A percentile compares a stretch with the other conserved stretches of the same genome.
These are phyloP conservation scores for Rapana venosa DNA, from an alignment of 2,888 invertebrate species.

Conservation along the genomic window DNA sequence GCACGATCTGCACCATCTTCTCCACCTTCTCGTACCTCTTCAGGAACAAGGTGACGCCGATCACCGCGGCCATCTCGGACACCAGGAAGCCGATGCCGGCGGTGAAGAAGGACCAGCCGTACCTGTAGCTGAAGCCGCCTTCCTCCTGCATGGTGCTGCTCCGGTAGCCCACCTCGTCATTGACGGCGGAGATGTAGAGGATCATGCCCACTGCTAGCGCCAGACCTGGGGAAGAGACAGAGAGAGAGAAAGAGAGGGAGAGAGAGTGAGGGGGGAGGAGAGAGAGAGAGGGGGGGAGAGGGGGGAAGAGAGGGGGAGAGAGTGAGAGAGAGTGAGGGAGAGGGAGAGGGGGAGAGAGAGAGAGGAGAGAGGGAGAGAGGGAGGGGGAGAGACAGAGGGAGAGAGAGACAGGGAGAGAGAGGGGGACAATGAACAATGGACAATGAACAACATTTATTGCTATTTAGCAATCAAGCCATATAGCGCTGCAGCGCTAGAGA, in stretches of 20 bases:
- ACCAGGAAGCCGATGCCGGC: conserved; percentile 74
- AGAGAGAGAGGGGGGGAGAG: conserved; percentile 27
- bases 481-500: conserved; percentile 69
- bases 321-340: conserved; percentile 23
- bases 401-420: too few species aligned
- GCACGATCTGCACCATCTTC: conserved; percentile 68
- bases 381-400: too few species aligned
- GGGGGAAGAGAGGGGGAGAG: too few species aligned
- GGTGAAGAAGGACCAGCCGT: conserved; percentile 77
- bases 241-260: conserved; percentile 11
- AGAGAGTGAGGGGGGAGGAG: conserved; percentile 24
- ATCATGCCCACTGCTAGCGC: conserved; percentile 74
- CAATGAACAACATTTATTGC: too few species aligned
- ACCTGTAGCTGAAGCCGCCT: conserved; percentile 68
- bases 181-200: conserved; percentile 75
- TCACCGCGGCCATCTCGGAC: conserved; percentile 73
- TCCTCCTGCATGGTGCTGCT: conserved; percentile 64
- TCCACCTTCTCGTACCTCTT: conserved; percentile 65
- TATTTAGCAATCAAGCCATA: too few species aligned
- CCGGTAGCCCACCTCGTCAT: conserved; percentile 75
- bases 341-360: not conserved
- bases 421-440: too few species aligned
- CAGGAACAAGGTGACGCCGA: conserved; percentile 74
- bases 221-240: conserved; percentile 61
- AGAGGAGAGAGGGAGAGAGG: too few species aligned